A percentile compares a stretch with the other conserved stretches of the same genome.
These are phyloP conservation scores for Osmerus mordax DNA, from an alignment of 2,113 vertebrate species.

Conservation along the genomic window DNA sequence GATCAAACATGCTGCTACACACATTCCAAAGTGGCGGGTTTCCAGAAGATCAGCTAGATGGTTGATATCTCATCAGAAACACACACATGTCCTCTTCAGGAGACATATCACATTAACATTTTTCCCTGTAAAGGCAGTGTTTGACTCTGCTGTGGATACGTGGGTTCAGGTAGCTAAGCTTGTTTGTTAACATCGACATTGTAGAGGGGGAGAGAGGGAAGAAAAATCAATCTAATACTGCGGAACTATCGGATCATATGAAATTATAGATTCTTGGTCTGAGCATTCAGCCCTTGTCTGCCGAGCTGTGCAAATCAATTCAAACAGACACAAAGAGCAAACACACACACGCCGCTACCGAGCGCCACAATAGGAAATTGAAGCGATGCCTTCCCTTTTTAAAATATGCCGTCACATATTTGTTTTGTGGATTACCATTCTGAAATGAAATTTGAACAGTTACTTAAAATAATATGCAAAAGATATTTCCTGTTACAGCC, in stretches of 20 bases:
- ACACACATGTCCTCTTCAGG: slow-evolving; percentile 49
- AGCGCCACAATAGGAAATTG: slow-evolving; percentile 81
- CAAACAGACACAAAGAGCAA: slow-evolving; percentile 83
- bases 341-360: slow-evolving; percentile 58
- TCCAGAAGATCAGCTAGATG: neutral
- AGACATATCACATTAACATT: slow-evolving; percentile 54
- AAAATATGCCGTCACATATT: slow-evolving; percentile 80
- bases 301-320: slow-evolving; percentile 84
- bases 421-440: slow-evolving; percentile 83
- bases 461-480: slow-evolving; percentile 85
- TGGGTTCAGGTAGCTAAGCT: slow-evolving; percentile 71
- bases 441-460: slow-evolving; percentile 84
- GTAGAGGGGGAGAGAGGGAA: slow-evolving; percentile 53
- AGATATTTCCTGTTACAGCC: slow-evolving; percentile 72
- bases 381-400: slow-evolving; percentile 72
- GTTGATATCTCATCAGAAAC: slow-evolving; percentile 7
- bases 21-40: neutral
- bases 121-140: slow-evolving; percentile 56
- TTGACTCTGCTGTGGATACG: slow-evolving; percentile 56
- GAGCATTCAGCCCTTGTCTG: slow-evolving; percentile 83
- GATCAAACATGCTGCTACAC: neutral
- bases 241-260: slow-evolving; percentile 95
- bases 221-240: slow-evolving; percentile 90
- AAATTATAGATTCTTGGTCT: slow-evolving; percentile 91
- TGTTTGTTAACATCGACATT: slow-evolving; percentile 88